phyloP scores from a whole-genome alignment of 2,888 invertebrate species.

The Selenia dentaria region DNA sequence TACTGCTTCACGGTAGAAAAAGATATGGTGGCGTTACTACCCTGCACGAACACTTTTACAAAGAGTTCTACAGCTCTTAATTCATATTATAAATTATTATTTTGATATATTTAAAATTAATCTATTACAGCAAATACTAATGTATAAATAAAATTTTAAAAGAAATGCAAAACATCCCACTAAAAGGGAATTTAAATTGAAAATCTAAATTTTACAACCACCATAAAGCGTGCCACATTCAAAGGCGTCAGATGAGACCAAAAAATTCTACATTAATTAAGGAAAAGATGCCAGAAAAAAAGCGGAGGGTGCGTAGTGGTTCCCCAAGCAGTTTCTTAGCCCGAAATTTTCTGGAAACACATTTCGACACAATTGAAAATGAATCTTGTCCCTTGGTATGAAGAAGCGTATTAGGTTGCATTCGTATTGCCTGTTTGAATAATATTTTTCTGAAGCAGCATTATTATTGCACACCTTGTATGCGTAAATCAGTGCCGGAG shows the following conservation, averaged over 20 bases:
- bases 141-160: no score
- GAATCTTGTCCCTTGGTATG: slow-evolving; percentile 44
- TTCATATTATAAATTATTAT: no score
- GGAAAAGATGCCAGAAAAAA: slow-evolving; percentile 78
- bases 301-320: slow-evolving; percentile 65
- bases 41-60: no score
- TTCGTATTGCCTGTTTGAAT: slow-evolving; percentile 49
- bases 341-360: slow-evolving; percentile 75
- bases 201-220: slow-evolving; percentile 52
- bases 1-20: no score
- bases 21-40: no score
- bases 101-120: no score
- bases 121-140: no score
- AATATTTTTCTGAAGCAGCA: slow-evolving; percentile 75
- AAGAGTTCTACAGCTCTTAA: no score
- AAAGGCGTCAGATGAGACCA: slow-evolving; percentile 72
- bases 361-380: slow-evolving; percentile 43
- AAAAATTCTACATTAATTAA: slow-evolving; percentile 84
- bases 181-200: slow-evolving; percentile 44
- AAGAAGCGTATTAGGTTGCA: slow-evolving; percentile 47
- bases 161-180: slow-evolving; percentile 6
- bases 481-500: slow-evolving; percentile 83
- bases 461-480: slow-evolving; percentile 84
- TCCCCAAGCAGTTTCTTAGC: slow-evolving; percentile 77
- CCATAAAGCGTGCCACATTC: slow-evolving; percentile 56